Conservation (phyloP, 2,113 vertebrate genomes). For the Tympanuchus pallidicinctus region DNA sequence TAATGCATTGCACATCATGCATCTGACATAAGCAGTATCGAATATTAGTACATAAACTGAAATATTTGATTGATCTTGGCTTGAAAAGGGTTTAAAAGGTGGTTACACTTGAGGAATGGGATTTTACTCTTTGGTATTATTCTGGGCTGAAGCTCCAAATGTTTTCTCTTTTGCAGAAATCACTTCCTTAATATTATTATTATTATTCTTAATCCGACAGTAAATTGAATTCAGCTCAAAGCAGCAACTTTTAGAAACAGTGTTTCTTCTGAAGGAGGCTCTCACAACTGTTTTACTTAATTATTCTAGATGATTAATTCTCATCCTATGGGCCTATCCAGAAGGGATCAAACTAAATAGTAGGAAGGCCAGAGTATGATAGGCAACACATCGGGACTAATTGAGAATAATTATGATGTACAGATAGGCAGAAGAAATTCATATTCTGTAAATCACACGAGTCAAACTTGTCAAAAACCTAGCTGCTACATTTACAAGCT, state of each 20-base stretch:
- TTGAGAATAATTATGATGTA: slow-evolving; percentile 55
- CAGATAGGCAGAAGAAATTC: slow-evolving; percentile 31
- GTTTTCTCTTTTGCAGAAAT: slow-evolving; percentile 68
- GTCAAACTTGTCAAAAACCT: slow-evolving; percentile 19
- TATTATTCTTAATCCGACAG: slow-evolving; percentile 64
- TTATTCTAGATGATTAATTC: slow-evolving; percentile 68
- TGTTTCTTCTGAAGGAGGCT: slow-evolving; percentile 35
- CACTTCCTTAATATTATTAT: slow-evolving; percentile 64
- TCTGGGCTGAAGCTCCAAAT: slow-evolving; percentile 13
- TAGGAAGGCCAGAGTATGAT: slow-evolving; percentile 27
- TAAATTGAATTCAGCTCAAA: slow-evolving; percentile 75
- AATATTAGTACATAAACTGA: not conserved
- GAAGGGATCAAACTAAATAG: slow-evolving; percentile 70
- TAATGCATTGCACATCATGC: not conserved
- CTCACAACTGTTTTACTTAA: slow-evolving; percentile 62
- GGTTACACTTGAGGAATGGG: not conserved
- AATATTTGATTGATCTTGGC: not conserved
- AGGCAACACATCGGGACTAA: slow-evolving; percentile 55
- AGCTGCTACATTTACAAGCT: not conserved
- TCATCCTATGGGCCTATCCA: slow-evolving; percentile 36
- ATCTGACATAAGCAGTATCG: not conserved
- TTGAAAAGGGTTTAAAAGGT: slow-evolving; percentile 9
- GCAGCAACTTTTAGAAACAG: slow-evolving; percentile 64
- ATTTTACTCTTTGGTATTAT: slow-evolving; percentile 23
- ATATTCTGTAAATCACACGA: slow-evolving; percentile 28